Evolutionary conservation across 2,888 invertebrate species (phyloP).

Genomic region (Ichneumon xanthorius): DNA sequence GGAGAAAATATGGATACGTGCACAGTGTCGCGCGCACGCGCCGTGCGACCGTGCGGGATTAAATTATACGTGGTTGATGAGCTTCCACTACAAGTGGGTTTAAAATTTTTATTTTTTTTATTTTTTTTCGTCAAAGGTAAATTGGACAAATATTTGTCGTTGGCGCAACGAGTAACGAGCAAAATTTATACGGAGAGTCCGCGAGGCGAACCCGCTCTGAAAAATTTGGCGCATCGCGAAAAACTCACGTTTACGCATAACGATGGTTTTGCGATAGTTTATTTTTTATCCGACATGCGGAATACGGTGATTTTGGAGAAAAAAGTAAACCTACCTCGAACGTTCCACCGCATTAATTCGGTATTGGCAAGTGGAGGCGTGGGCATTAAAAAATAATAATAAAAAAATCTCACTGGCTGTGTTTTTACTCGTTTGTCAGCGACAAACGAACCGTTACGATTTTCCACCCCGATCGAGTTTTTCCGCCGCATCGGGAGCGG

Average conservation of each 20-base stretch:
- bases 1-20: too few species aligned
- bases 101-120: neutral
- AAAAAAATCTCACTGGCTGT: conserved; percentile 22
- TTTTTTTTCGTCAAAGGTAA: conserved; percentile 4
- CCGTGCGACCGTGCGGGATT: neutral
- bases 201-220: neutral
- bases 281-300: neutral
- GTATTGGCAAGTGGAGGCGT: conserved; percentile 10
- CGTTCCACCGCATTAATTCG: neutral
- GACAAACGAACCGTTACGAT: conserved; percentile 52
- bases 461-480: conserved; percentile 57
- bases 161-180: neutral
- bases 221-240: conserved; percentile 8
- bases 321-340: neutral
- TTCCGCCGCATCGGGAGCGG: conserved; percentile 1
- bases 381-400: conserved; percentile 21
- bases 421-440: conserved; percentile 54
- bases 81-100: neutral
- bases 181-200: neutral
- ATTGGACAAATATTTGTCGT: conserved; percentile 42
- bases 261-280: neutral
- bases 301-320: neutral
- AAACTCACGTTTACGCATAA: neutral
- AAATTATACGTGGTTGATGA: neutral
- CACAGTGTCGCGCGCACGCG: neutral